These are phyloP conservation scores for Latrodectus elegans DNA, from an alignment of 2,888 invertebrate genomes.

Conservation along the genomic window DNA sequence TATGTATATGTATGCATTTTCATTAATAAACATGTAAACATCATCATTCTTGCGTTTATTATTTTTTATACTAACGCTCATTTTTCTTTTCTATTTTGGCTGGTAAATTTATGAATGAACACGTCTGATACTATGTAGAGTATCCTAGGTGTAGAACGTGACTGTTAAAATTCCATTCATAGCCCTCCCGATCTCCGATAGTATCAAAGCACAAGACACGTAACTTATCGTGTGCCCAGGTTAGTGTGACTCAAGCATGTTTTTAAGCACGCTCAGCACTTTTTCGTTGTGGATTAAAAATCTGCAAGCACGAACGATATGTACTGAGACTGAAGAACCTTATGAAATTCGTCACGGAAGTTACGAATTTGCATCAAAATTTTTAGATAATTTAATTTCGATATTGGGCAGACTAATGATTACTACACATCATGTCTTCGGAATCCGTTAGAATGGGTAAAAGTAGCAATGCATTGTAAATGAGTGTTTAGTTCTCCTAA, in stretches of 20 bases:
- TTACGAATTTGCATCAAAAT: conserved; percentile 27
- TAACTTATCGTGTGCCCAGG: conserved; percentile 50
- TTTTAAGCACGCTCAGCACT: conserved; percentile 57
- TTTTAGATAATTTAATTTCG: conserved; percentile 23
- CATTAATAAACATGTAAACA: too few relatives aligned
- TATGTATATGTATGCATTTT: too few relatives aligned
- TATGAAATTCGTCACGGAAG: conserved; percentile 55
- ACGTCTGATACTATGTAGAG: conserved; percentile 7
- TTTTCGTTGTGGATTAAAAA: conserved; percentile 56
- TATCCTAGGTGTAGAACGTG: conserved; percentile 50
- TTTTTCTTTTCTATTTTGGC: too few relatives aligned
- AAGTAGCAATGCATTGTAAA: too few relatives aligned
- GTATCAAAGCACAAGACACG: conserved; percentile 55
- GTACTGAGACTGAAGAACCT: conserved; percentile 21
- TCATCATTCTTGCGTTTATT: too few relatives aligned
- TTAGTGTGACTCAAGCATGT: conserved; percentile 59
- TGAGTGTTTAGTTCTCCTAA: too few relatives aligned
- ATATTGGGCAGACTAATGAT: not conserved
- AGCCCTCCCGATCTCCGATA: conserved; percentile 54
- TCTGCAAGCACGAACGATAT: conserved; percentile 49
- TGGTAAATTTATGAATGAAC: not conserved
- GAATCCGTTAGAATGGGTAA: too few relatives aligned
- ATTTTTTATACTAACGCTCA: too few relatives aligned
- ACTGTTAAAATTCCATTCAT: conserved; percentile 63
- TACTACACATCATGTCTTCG: not conserved